A percentile compares a stretch with the other conserved stretches of the same genome.
Conservation (phyloP, 2,888 invertebrate species). For the Caenorhabditis uteleia region DNA sequence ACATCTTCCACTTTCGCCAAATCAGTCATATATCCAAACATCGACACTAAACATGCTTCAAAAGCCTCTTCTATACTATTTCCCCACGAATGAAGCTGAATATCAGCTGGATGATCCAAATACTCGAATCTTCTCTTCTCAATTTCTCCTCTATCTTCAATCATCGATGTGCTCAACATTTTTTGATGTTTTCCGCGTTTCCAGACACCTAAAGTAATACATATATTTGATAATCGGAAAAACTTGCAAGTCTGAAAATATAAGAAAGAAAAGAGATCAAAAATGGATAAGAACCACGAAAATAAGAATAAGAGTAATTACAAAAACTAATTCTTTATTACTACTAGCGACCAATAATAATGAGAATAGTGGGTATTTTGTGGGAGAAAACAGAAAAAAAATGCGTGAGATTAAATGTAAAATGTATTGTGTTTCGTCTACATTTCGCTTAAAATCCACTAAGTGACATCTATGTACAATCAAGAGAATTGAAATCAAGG, state of each 20-base stretch:
- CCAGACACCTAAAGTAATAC: not conserved
- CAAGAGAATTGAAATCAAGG: no score
- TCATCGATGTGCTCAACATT: constrained; percentile 37
- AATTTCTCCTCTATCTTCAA: constrained; percentile 23
- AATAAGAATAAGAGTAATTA: not conserved
- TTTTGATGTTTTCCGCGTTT: no score
- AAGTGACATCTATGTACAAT: no score
- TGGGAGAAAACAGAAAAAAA: no score
- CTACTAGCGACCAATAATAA: not conserved
- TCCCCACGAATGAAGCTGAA: constrained; percentile 97
- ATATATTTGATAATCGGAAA: not conserved
- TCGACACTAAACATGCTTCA: constrained; percentile 80
- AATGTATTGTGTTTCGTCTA: no score
- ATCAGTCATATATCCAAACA: constrained; percentile 93
- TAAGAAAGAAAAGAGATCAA: no score
- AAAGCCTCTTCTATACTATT: constrained; percentile 75
- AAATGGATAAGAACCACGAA: not conserved
- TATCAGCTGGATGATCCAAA: constrained; percentile 95
- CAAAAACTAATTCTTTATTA: not conserved
- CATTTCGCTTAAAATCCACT: no score
- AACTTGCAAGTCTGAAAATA: no score
- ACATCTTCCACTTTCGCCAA: constrained; percentile 76
- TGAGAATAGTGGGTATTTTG: no score
- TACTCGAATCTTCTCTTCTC: constrained; percentile 64
- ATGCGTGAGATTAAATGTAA: no score